Evolutionary conservation across 2,113 vertebrate genomes (phyloP).

Genomic region (Aleadryas rufinucha): DNA sequence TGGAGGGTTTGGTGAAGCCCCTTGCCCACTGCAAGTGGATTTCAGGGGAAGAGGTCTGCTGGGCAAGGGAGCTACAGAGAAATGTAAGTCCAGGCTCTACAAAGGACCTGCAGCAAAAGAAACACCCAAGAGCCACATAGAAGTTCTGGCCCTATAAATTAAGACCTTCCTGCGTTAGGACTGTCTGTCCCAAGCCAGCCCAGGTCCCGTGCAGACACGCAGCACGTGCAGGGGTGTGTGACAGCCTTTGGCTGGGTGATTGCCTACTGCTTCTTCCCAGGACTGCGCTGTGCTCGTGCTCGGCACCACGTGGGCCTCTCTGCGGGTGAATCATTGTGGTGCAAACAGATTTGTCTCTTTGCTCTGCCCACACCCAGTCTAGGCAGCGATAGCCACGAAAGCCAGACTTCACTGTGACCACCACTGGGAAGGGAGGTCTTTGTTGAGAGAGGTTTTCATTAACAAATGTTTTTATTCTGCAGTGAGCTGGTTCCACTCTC

Average conservation of each 20-base stretch:
- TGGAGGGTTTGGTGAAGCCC: neutral
- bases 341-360: neutral
- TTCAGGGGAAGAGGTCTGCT: neutral
- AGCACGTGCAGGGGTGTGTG: fast-evolving
- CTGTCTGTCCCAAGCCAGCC: neutral
- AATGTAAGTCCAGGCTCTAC: neutral
- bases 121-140: fast-evolving
- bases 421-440: neutral
- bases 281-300: fast-evolving
- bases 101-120: neutral
- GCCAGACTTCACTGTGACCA: neutral
- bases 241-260: neutral
- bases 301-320: fast-evolving
- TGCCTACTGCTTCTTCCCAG: fast-evolving
- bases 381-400: fast-evolving
- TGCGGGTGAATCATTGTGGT: neutral
- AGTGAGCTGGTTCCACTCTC: neutral
- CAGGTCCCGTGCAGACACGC: fast-evolving
- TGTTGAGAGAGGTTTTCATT: neutral
- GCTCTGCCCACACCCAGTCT: neutral
- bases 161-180: neutral
- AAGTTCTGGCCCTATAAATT: neutral
- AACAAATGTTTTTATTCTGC: neutral
- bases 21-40: fast-evolving
- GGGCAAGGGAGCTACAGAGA: neutral